Evolutionary conservation across 2,113 vertebrate genomes (phyloP), one percentile per base, ranked within the genome.

Genomic region (Chascanopsetta lugubris): DNA sequence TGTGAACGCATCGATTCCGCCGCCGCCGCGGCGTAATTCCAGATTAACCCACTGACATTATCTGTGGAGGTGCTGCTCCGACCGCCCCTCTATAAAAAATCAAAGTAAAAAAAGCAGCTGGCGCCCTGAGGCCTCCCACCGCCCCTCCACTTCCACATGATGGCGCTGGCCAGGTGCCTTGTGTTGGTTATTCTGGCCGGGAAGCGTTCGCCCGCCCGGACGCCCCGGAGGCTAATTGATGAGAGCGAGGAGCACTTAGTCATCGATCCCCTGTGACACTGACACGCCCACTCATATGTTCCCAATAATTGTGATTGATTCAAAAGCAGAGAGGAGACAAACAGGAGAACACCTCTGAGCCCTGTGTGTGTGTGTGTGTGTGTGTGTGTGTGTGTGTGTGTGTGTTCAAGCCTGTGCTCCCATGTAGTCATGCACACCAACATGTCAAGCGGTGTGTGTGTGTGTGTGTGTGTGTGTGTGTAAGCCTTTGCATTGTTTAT

Each of bases 261-360:
- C 60, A 87, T 84, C 60, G 86, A 89, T 76, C 40, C 67, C 51
- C n/a, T 38, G 21, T 5, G 36, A 45, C 72, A 71, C 48, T 51
- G 64, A 75, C 69, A 66, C 9, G 12, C 50, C 72, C 61, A 36
- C 59, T 82, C 69, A 77, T 69, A 71, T 79, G 83, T 76, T 77
- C 30, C 34, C 38, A 65, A 68, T 89, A 74, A 84, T 58, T 73
- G 55, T 75, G 36, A 82, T 50, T 79, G 74, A 89, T 79, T 65
- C 40, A 42, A 49, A 21, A 40, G 59, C 67, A 65, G 63, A 58
- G 72, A 73, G 38, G 34, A 65, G 55, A 69, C 72, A 67, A 80
- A 79, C 49, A 42, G 43, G 61, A 57, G 71, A 34, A 68, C 48
- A 46, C 43, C 20, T 58, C 27, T 27, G 26, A 61, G 61, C 50